Conservation (phyloP, 2,113 vertebrate species). For the Xenus cinereus region DNA sequence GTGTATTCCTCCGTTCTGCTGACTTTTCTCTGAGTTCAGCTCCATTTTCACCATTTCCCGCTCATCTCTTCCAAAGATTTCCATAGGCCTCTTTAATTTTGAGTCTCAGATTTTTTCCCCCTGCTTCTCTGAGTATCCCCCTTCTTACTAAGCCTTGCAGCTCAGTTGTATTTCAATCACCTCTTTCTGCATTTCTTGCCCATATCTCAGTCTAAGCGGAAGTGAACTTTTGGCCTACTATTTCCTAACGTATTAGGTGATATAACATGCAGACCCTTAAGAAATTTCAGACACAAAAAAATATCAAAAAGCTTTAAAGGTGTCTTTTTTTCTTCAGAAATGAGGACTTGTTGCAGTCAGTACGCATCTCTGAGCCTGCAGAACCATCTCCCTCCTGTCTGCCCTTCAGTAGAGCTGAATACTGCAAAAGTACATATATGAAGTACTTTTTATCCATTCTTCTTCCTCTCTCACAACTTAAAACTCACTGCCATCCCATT, state of each 20-base stretch:
- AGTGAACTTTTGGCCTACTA: not conserved
- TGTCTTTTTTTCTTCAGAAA: not conserved
- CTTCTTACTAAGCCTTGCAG: not conserved
- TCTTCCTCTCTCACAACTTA: not conserved
- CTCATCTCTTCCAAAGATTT: not conserved
- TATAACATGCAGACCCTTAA: not conserved
- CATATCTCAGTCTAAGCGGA: not conserved
- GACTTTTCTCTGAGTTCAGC: not conserved
- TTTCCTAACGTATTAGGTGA: not conserved
- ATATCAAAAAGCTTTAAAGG: not conserved
- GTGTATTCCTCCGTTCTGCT: not conserved
- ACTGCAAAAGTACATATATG: not conserved
- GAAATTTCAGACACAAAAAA: not conserved
- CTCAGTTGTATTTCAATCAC: not conserved
- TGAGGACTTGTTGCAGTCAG: not conserved
- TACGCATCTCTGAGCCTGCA: not conserved
- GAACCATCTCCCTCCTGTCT: not conserved
- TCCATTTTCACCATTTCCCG: not conserved
- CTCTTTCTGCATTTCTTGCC: not conserved
- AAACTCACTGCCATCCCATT: not conserved
- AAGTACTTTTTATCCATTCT: not conserved
- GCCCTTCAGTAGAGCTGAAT: not conserved
- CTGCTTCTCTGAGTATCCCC: not conserved
- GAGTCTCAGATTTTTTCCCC: not conserved
- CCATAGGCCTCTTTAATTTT: not conserved